Evolutionary conservation across 2,888 invertebrate genomes (phyloP), one percentile per base, ranked within the genome.

Genomic region (Muschampia plurimacula): DNA sequence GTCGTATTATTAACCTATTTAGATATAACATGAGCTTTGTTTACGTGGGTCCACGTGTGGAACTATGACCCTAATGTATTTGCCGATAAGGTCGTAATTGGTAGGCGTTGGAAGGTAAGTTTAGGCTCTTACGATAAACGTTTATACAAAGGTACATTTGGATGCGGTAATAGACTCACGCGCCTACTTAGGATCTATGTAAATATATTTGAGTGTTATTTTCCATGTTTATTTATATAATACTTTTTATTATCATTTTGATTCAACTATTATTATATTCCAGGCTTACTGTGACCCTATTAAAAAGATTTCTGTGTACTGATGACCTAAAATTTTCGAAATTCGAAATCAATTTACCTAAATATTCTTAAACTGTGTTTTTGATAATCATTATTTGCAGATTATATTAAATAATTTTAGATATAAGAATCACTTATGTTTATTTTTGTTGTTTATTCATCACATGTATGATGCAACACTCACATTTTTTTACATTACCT

Each of bases 1-100:
- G 57, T 36, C 57, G 80, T 80, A 82, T 79, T 89, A 89, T 90
- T 91, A 91, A 88, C 89, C 90, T 88, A 90, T 87, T 88, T 90
- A 86, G 80, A 86, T 86, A 83, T 80, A 84, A 85, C 83, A 81
- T 84, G 68, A 12, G 82, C 85, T 86, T 87, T 91, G 89, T 89
- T 87, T 88, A 86, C 83, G 77, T 83, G 75, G n/a, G 70, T 79
- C 76, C 81, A 82, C 81, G 82, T 85, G 83, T 71, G 73, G 77
- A 73, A 80, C 75, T 82, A 76, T 83, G 81, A 80, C 79, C 79
- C 81, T 83, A 81, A 80, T 79, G 77, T 77, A 80, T 77, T 82
- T 78, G 75, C 68, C 22, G 66, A 78, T 81, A 78, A 78, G 79
- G 78, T 77, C 62, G 73, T 57, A 72, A 82, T 81, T 83, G 69